Evolutionary conservation across 1,140 invertebrate species (phyloP).

Genomic region (Sminthurinus signatus): DNA sequence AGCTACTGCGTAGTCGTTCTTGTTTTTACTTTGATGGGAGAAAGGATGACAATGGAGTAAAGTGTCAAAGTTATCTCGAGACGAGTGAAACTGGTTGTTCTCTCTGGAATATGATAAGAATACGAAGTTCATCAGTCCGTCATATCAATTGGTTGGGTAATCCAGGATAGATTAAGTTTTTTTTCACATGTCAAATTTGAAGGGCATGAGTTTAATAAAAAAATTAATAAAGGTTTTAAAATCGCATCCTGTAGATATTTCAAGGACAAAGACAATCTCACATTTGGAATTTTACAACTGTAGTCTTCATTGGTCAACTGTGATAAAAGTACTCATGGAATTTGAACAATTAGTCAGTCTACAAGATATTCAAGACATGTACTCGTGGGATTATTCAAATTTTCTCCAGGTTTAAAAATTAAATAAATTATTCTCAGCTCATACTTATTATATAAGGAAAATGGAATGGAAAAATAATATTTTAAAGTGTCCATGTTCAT

Average conservation of each 20-base stretch:
- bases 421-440: no score
- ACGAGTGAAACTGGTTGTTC: slow-evolving; percentile 10
- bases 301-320: slow-evolving; percentile 27
- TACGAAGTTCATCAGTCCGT: slow-evolving; percentile 14
- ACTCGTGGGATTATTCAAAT: slow-evolving; percentile 37
- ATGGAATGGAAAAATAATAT: no score
- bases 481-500: no score
- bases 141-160: slow-evolving; percentile 26
- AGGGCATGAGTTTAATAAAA: neutral
- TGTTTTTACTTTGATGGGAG: slow-evolving; percentile 37
- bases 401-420: slow-evolving; percentile 23
- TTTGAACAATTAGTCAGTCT: slow-evolving; percentile 24
- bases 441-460: no score
- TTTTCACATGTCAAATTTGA: no score
- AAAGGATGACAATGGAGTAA: slow-evolving; percentile 24
- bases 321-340: slow-evolving; percentile 31
- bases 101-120: slow-evolving; percentile 25
- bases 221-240: neutral
- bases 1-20: slow-evolving; percentile 12
- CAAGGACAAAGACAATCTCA: slow-evolving; percentile 17
- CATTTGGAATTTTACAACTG: slow-evolving; percentile 27
- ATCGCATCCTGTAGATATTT: slow-evolving; percentile 1
- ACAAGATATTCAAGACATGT: slow-evolving; percentile 35
- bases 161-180: neutral
- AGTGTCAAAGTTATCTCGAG: slow-evolving; percentile 23